Base-by-base conservation (phyloP, 2,113 vertebrate species). In the Chionodraco myersi region DNA sequence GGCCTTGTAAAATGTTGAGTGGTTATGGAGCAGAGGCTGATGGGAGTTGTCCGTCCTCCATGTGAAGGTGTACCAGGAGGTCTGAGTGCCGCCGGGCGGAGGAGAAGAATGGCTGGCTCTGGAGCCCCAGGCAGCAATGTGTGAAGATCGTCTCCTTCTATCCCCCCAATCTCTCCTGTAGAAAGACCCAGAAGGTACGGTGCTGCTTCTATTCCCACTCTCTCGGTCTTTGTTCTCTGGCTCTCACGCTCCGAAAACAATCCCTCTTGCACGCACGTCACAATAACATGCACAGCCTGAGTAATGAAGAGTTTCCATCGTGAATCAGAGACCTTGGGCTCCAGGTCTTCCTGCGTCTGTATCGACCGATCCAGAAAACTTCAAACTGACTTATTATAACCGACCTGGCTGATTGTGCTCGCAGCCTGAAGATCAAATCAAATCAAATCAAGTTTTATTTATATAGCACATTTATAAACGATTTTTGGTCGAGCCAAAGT, bases 141-240 rank as follows among this genome's bases (percentile, higher is more conserved):
- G 92, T 97, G 88, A 91, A 94, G 69, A 82, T 99, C 63, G 74
- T 95, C 18, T 96, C 94, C 60, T 96, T 97, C 81, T 80, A 91
- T 23, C 98, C 97, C 34, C 91, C 94, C 62, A 98, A 97, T 62
- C 97, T 98, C 93, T 97, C 97, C 90, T 95, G 96, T 62, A 95
- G 88, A 84, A 95, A 93, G 86, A 88, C 88, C 10, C 79, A 90
- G 85, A 88, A 92, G 94, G 94, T 95, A 89, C 48, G 56, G 52
- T 14, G 3, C 52, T 51, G 67, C 65, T 54, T 70, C 64, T 36
- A 34, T 6, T 21, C 68, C 57, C 70, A 2, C 56, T 34, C 47
- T 45, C 10, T 80, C 48, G 85, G 79, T 86, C 48, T 86, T 81
- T 86, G 60, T 73, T 83, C 65, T 69, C 59, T 45, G 18, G 72